Conservation (phyloP, 2,797 vertebrate species). For the Cirrhinus mrigala region DNA sequence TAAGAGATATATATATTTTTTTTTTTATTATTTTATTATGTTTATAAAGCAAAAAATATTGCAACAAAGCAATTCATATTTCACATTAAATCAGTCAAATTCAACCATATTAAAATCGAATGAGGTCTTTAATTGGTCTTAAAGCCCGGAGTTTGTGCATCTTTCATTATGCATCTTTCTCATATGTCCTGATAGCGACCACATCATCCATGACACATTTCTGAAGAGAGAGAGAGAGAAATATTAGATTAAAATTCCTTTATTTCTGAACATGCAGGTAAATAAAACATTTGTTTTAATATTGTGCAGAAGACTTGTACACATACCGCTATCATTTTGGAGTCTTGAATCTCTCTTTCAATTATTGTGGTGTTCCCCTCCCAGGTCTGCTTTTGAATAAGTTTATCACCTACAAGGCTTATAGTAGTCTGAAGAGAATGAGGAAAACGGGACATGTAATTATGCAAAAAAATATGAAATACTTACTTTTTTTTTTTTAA, state of each 20-base stretch:
- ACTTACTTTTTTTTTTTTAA: not conserved
- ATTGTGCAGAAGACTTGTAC: not conserved
- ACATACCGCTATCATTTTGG: slow-evolving; percentile 91
- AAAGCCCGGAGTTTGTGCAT: not conserved
- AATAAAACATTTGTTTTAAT: not conserved
- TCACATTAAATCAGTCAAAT: not conserved
- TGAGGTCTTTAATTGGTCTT: not conserved
- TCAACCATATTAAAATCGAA: not conserved
- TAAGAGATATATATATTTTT: not conserved
- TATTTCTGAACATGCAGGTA: too few relatives aligned
- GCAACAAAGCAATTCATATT: not conserved
- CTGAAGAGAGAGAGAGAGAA: slow-evolving; percentile 67
- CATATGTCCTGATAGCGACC: slow-evolving; percentile 87
- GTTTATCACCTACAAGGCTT: slow-evolving; percentile 84
- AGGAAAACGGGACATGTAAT: not conserved
- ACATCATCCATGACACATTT: slow-evolving; percentile 87
- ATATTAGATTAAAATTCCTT: not conserved
- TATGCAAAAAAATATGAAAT: not conserved
- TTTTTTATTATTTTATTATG: slow-evolving; percentile 7
- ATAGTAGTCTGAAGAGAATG: slow-evolving; percentile 82
- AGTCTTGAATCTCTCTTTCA: slow-evolving; percentile 86
- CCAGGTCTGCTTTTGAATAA: slow-evolving; percentile 92
- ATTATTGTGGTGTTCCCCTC: slow-evolving; percentile 88
- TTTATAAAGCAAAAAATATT: slow-evolving; percentile 11
- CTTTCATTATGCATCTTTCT: slow-evolving; percentile 77